A percentile compares a stretch with the other conserved stretches of the same genome.
Evolutionary conservation across 1,140 invertebrate species (phyloP).

Genomic region (Dysdera silvatica): DNA sequence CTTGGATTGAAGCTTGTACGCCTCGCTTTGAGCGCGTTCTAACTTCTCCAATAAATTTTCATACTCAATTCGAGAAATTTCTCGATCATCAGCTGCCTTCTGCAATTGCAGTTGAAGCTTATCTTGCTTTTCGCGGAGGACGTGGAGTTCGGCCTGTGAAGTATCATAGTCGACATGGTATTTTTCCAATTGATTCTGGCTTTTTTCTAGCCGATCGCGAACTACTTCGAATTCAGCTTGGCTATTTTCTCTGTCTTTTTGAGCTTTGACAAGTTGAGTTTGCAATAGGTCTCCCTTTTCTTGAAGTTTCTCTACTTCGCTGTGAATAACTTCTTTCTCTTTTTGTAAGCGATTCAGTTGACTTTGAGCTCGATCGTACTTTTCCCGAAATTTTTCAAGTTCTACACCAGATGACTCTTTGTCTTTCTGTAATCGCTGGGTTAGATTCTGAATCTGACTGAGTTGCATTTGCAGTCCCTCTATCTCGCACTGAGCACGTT

Average conservation of each 20-base stretch:
- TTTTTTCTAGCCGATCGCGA: constrained; percentile 80
- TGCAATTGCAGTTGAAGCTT: constrained; percentile 68
- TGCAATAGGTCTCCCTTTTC: constrained; percentile 72
- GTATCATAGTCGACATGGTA: constrained; percentile 72
- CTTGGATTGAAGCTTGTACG: constrained; percentile 76
- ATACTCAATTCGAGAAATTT: constrained; percentile 77
- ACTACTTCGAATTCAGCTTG: constrained; percentile 75
- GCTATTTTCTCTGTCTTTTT: constrained; percentile 71
- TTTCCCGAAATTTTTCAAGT: constrained; percentile 73
- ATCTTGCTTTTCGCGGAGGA: constrained; percentile 83
- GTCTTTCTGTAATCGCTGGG: constrained; percentile 78
- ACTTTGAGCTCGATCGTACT: constrained; percentile 70
- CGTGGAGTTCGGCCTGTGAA: constrained; percentile 72
- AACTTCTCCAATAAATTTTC: constrained; percentile 87
- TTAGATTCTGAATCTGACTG: constrained; percentile 71
- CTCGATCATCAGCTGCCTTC: constrained; percentile 79
- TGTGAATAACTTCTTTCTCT: constrained; percentile 70
- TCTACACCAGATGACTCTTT: constrained; percentile 74
- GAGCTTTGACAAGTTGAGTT: constrained; percentile 66
- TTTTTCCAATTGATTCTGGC: constrained; percentile 40
- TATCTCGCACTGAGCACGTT: constrained; percentile 70
- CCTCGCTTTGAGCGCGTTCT: constrained; percentile 76
- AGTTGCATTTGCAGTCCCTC: constrained; percentile 79
- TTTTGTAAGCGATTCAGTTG: constrained; percentile 72
- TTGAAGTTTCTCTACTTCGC: constrained; percentile 69